Conservation (phyloP, 2,113 vertebrate genomes). For the Donacobius atricapilla region DNA sequence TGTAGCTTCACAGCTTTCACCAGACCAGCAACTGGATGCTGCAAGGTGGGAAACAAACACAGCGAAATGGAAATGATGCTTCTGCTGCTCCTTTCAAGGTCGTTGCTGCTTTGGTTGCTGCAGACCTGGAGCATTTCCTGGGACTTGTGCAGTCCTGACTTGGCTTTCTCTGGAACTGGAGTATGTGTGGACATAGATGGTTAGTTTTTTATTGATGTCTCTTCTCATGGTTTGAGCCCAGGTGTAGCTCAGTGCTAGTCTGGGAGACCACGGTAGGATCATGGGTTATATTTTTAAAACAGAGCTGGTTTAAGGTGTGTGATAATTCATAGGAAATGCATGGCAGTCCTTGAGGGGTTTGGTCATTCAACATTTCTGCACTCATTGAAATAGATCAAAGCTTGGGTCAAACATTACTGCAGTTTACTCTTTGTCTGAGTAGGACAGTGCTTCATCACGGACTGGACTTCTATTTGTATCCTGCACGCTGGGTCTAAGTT, state of each 20-base stretch:
- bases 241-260: neutral
- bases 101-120: neutral
- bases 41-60: neutral
- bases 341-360: neutral
- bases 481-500: neutral
- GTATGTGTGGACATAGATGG: accelerated
- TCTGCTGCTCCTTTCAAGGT: neutral
- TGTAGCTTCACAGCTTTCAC: neutral
- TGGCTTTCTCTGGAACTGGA: neutral
- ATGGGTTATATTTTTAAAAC: neutral
- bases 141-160: neutral
- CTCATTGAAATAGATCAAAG: neutral
- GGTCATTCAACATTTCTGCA: neutral
- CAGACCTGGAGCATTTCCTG: neutral
- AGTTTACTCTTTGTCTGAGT: neutral
- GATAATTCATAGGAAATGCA: neutral
- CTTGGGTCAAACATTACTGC: neutral
- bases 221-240: neutral
- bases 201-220: neutral
- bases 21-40: neutral
- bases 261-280: neutral
- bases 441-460: neutral
- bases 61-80: neutral
- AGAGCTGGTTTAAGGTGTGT: neutral
- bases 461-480: neutral